phyloP scores from a whole-genome alignment of 2,113 vertebrate genomes.

The Channa maculata region DNA sequence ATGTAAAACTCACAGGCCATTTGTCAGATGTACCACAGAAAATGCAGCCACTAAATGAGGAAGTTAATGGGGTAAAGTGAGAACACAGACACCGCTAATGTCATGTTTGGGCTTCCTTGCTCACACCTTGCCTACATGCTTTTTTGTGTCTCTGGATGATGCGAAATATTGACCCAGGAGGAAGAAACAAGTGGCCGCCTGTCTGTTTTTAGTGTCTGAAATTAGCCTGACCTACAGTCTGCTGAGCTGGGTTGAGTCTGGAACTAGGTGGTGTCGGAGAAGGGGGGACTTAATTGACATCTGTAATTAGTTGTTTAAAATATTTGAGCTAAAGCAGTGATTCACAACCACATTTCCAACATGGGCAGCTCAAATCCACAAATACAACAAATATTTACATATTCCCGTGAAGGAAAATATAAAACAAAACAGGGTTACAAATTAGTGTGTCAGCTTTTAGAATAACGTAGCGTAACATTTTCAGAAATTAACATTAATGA shows the following conservation, averaged over 20 bases:
- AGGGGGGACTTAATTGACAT: slow-evolving; percentile 13
- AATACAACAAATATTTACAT: too few relatives aligned
- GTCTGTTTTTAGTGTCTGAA: slow-evolving; percentile 57
- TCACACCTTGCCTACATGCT: slow-evolving; percentile 31
- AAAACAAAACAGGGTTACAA: too few relatives aligned
- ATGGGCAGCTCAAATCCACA: too few relatives aligned
- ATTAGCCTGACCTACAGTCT: slow-evolving; percentile 18
- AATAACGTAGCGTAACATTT: too few relatives aligned
- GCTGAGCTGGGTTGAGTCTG: slow-evolving; percentile 10
- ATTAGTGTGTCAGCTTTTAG: too few relatives aligned
- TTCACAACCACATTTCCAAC: neutral
- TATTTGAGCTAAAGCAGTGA: neutral
- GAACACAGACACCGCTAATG: slow-evolving; percentile 17
- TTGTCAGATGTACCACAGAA: neutral
- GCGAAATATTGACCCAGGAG: slow-evolving; percentile 68
- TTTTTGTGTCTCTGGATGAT: slow-evolving; percentile 67
- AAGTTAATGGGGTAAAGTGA: slow-evolving; percentile 21
- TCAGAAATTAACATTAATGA: too few relatives aligned
- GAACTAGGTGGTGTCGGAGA: neutral
- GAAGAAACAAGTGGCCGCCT: slow-evolving; percentile 57
- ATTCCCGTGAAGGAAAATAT: too few relatives aligned
- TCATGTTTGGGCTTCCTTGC: slow-evolving; percentile 10
- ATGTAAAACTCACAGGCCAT: neutral
- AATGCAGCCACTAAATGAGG: neutral
- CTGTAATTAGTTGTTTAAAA: neutral